Evolutionary conservation across 2,113 vertebrate species (phyloP).

Genomic region (Turnix velox): DNA sequence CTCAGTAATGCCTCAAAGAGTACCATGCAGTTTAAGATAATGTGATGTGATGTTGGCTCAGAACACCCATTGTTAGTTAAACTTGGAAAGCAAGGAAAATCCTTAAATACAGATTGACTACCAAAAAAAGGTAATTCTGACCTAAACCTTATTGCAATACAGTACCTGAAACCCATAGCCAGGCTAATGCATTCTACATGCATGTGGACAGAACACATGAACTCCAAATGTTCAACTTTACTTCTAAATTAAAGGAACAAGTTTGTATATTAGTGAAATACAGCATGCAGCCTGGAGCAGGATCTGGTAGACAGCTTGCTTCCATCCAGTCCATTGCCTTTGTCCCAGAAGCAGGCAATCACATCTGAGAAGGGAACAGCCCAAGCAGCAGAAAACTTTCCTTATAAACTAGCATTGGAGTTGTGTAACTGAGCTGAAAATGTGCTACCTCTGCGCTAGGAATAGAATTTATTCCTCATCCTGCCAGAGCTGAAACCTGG

Average conservation of each 20-base stretch:
- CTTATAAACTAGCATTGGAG: not conserved
- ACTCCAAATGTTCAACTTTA: not conserved
- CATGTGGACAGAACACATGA: not conserved
- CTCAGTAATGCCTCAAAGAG: not conserved
- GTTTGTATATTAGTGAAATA: not conserved
- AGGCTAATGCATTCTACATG: not conserved
- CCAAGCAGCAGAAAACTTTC: rapidly evolving
- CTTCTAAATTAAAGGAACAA: not conserved
- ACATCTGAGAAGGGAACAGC: not conserved
- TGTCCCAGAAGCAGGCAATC: not conserved
- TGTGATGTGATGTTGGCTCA: not conserved
- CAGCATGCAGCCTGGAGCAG: not conserved
- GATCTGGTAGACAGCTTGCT: not conserved
- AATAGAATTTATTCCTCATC: not conserved
- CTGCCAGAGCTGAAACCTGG: not conserved
- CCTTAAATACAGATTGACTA: not conserved
- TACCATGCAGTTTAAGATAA: not conserved
- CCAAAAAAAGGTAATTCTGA: not conserved
- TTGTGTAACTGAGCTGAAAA: not conserved
- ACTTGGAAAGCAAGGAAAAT: not conserved
- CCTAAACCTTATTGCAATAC: not conserved
- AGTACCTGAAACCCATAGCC: not conserved
- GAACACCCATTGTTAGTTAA: not conserved
- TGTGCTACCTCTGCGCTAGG: not conserved
- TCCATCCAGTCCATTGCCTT: not conserved